These are phyloP conservation scores for Trichosurus vulpecula DNA, from an alignment of 2,797 vertebrate species.

Conservation along the genomic window DNA sequence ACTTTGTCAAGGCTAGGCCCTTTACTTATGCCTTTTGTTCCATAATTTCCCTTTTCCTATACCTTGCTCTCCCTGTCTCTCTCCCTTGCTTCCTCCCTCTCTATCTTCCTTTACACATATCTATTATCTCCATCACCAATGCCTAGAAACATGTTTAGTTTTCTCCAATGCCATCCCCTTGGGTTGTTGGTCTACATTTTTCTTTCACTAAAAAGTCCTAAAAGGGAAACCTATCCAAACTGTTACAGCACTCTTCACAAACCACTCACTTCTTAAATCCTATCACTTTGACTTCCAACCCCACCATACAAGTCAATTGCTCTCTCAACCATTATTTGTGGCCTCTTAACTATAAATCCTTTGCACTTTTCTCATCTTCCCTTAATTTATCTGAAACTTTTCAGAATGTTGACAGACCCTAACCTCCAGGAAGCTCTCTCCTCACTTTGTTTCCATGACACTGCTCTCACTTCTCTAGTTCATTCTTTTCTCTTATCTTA, in stretches of 20 bases:
- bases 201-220: neutral
- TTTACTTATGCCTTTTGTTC: neutral
- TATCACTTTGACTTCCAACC: neutral
- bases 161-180: neutral
- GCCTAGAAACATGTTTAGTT: neutral
- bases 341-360: neutral
- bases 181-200: neutral
- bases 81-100: too few relatives aligned
- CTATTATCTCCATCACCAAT: neutral
- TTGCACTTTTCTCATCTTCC: neutral
- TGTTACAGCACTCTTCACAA: neutral
- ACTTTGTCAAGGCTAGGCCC: neutral
- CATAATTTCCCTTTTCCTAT: neutral
- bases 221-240: neutral
- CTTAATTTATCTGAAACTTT: neutral
- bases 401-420: neutral
- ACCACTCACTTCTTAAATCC: neutral
- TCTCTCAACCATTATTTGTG: neutral
- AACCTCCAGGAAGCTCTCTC: neutral
- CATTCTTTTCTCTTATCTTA: neutral
- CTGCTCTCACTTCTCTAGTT: neutral
- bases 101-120: neutral
- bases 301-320: neutral
- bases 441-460: neutral
- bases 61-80: neutral